phyloP scores from a whole-genome alignment of 1,140 invertebrate species.

The Bicyclus anynana region DNA sequence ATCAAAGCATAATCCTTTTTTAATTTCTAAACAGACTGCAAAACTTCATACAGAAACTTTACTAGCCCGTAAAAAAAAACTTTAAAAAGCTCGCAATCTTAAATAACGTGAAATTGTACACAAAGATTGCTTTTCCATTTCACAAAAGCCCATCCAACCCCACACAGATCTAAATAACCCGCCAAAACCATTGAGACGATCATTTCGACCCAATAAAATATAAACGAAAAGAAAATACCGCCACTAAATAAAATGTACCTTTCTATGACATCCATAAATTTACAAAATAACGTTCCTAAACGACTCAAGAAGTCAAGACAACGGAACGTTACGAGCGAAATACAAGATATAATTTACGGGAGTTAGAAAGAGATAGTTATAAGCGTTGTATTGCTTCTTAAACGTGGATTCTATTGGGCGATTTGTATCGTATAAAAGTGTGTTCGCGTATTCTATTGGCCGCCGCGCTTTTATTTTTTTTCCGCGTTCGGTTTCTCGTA shows the following conservation, averaged over 20 bases:
- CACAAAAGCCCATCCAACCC: neutral
- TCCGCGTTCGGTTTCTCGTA: slow-evolving; percentile 32
- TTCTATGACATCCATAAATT: slow-evolving; percentile 31
- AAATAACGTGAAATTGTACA: too few species aligned
- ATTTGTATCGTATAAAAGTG: slow-evolving; percentile 62
- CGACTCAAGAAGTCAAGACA: slow-evolving; percentile 23
- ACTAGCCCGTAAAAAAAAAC: too few species aligned
- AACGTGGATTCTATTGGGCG: slow-evolving; percentile 49
- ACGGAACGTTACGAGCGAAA: slow-evolving; percentile 19
- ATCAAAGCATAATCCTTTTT: too few species aligned
- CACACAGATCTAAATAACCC: slow-evolving; percentile 15
- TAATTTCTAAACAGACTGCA: too few species aligned
- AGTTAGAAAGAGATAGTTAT: slow-evolving; percentile 41
- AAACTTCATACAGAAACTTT: too few species aligned
- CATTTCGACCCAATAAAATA: slow-evolving; percentile 35
- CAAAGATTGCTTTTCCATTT: neutral
- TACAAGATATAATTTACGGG: slow-evolving; percentile 16
- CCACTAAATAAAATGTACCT: slow-evolving; percentile 36
- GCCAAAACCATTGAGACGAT: slow-evolving; percentile 28
- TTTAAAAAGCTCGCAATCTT: too few species aligned
- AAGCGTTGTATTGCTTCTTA: slow-evolving; percentile 42
- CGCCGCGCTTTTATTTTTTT: slow-evolving; percentile 39
- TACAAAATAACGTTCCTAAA: slow-evolving; percentile 29
- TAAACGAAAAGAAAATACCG: slow-evolving; percentile 38
- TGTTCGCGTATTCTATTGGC: slow-evolving; percentile 43